Base-by-base conservation (phyloP, 2,113 vertebrate genomes). In the Pelobates fuscus region DNA sequence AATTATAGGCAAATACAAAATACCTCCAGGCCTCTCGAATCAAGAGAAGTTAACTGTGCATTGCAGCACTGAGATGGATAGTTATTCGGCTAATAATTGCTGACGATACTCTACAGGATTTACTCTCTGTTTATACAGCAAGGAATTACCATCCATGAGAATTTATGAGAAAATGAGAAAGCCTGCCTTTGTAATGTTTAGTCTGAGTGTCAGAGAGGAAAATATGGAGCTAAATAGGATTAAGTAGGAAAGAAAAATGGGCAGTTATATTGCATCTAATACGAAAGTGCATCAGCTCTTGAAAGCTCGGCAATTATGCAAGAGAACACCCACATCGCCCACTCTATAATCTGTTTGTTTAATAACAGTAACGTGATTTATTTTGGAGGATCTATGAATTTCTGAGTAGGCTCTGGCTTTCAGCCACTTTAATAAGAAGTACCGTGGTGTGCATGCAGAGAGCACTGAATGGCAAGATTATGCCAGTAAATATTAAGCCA, bases 381-480 rank as follows among this genome's bases (percentile, higher is more conserved):
- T 75, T 67, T 65, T 67, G 72, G 63, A 75, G 63, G 14, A 10
- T 30, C 71, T 66, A 23, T 58, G 65, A 77, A 64, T 78, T 80
- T 82, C 67, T 74, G 49, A 57, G 30, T 69, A 29, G 65, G 73
- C 41, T 67, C 32, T 82, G 49, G 10, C 62, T 57, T 44, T 25
- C 74, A 79, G 65, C 18, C 44, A 43, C 18, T 79, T 75, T 77
- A 66, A 30, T 70, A 49, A 0, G 0, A 15, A 14, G 20, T 46
- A 61, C n/a, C 41, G 66, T 79, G 52, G 23, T 71, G 0, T 27
- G 61, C 30, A 37, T 77, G 27, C 26, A 24, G 41, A 80, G 66
- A 29, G 8, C 68, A 57, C 49, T 58, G 37, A 78, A 73, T 73
- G 17, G 54, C 77, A 44, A 80, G 60, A 71, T 80, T 80, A 77